Percentiles rank a stretch among this genome's conserved stretches.
phyloP scores from a whole-genome alignment of 2,113 vertebrate species.

The Odontophorus gujanensis region DNA sequence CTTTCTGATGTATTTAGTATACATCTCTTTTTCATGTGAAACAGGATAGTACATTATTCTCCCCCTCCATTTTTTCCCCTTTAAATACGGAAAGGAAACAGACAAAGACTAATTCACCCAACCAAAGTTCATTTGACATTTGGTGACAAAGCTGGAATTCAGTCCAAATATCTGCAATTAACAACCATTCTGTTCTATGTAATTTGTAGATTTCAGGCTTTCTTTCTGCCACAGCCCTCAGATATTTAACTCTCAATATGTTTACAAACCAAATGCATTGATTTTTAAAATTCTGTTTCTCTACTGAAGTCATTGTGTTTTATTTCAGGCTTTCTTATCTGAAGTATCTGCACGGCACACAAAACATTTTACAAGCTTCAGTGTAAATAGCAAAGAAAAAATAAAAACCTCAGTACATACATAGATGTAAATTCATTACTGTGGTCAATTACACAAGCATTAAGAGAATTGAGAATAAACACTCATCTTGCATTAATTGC shows the following conservation, averaged over 20 bases:
- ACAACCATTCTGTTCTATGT: not conserved
- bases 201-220: not conserved
- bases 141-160: not conserved
- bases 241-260: not conserved
- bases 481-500: slow-evolving; percentile 56
- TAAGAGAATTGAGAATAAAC: slow-evolving; percentile 51
- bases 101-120: not conserved
- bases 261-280: not conserved
- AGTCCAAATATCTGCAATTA: slow-evolving; percentile 14
- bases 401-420: not conserved
- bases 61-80: accelerated
- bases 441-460: slow-evolving; percentile 50
- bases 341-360: not conserved
- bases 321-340: not conserved
- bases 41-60: not conserved
- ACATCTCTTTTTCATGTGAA: not conserved
- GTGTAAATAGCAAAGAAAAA: not conserved
- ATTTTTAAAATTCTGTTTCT: not conserved
- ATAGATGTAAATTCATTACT: not conserved
- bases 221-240: not conserved
- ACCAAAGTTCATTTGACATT: not conserved
- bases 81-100: not conserved
- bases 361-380: not conserved
- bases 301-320: not conserved
- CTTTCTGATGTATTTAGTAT: not conserved